phyloP scores from a whole-genome alignment of 2,888 invertebrate species.

The Yponomeuta evonymella region DNA sequence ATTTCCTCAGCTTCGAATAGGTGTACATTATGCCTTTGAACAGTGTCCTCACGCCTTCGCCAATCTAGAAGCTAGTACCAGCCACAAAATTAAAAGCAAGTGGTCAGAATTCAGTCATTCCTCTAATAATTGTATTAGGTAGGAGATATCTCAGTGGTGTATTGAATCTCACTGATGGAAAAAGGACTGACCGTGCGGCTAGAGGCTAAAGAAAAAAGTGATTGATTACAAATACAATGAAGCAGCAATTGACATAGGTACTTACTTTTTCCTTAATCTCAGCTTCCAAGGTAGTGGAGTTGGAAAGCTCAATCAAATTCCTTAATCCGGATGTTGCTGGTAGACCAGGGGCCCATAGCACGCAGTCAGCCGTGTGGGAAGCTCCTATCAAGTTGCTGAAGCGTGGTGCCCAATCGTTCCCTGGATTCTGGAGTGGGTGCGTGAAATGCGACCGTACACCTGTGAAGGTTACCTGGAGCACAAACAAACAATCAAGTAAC shows the following conservation, averaged over 20 bases:
- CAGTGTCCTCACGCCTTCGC: constrained; percentile 56
- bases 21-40: constrained; percentile 66
- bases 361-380: constrained; percentile 50
- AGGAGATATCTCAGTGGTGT: no score
- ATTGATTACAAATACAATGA: neutral
- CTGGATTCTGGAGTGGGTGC: constrained; percentile 54
- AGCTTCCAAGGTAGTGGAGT: constrained; percentile 51
- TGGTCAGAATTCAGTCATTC: no score
- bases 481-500: neutral
- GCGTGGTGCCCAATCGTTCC: constrained; percentile 59
- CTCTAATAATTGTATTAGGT: no score
- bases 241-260: neutral
- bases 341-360: constrained; percentile 55
- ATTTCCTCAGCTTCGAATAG: constrained; percentile 53
- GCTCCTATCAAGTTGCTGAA: constrained; percentile 63
- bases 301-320: constrained; percentile 57
- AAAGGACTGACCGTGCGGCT: no score
- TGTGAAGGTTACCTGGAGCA: constrained; percentile 47
- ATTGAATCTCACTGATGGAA: no score
- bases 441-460: constrained; percentile 66
- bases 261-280: constrained; percentile 58
- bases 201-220: no score
- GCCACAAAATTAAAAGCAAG: no score
- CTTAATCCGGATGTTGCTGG: constrained; percentile 52
- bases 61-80: constrained; percentile 37